Evolutionary conservation across 2,888 invertebrate genomes (phyloP).

Genomic region (Diarsia rubi): DNA sequence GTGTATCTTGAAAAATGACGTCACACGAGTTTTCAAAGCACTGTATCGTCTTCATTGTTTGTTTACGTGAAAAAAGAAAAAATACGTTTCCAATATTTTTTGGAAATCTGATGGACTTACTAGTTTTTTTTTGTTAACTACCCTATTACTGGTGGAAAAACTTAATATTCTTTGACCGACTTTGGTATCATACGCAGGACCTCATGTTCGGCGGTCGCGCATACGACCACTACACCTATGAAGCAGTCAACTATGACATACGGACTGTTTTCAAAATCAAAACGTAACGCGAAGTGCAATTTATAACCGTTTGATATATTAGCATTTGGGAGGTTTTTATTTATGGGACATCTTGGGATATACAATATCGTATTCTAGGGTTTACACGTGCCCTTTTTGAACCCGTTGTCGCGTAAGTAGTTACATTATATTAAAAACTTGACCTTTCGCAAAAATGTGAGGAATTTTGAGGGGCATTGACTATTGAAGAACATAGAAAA

Average conservation of each 20-base stretch:
- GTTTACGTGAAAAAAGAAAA: too few relatives aligned
- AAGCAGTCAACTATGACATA: too few relatives aligned
- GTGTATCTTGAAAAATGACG: too few relatives aligned
- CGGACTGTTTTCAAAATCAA: too few relatives aligned
- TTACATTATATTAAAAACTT: not conserved
- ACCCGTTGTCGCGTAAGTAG: not conserved
- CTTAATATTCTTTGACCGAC: not conserved
- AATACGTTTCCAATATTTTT: too few relatives aligned
- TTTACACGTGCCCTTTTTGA: not conserved
- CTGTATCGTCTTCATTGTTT: too few relatives aligned
- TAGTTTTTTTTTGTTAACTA: too few relatives aligned
- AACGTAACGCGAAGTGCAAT: conserved; percentile 63
- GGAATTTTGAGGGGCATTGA: not conserved
- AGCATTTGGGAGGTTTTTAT: conserved; percentile 52
- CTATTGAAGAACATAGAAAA: not conserved
- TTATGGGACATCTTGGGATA: conserved; percentile 36
- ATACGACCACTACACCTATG: not conserved
- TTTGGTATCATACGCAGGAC: not conserved
- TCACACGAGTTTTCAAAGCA: too few relatives aligned
- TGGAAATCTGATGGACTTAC: too few relatives aligned
- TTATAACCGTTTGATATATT: conserved; percentile 57
- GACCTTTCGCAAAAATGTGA: not conserved
- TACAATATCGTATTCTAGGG: conserved; percentile 3
- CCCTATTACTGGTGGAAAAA: not conserved
- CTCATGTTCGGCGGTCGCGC: not conserved